Conservation (phyloP, 1,140 invertebrate species). For the Phortica variegata region DNA sequence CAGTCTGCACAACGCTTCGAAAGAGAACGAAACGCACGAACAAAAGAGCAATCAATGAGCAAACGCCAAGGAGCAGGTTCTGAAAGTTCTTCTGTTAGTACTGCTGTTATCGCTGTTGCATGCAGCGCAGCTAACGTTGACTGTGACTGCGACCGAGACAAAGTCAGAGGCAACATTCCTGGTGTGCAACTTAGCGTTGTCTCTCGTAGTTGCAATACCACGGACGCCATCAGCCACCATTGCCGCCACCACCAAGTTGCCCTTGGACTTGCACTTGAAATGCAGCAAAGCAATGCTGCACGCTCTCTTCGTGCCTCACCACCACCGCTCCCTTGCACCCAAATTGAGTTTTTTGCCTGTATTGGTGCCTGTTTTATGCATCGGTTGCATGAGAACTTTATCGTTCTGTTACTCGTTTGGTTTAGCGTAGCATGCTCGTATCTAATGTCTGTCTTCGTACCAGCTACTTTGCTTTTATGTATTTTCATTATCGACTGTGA, state of each 20-base stretch:
- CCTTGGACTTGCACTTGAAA: slow-evolving; percentile 57
- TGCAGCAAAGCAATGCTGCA: slow-evolving; percentile 13
- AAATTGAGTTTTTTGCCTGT: no score
- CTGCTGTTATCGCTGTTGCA: slow-evolving; percentile 8
- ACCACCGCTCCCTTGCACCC: no score
- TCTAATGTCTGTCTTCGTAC: slow-evolving; percentile 11
- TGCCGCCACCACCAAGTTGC: slow-evolving; percentile 26
- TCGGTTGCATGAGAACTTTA: slow-evolving; percentile 25
- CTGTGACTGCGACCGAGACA: slow-evolving; percentile 3
- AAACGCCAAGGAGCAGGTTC: slow-evolving; percentile 7
- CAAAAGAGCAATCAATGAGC: slow-evolving; percentile 3
- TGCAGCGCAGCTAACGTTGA: slow-evolving; percentile 11
- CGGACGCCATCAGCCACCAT: not conserved
- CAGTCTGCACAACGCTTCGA: slow-evolving; percentile 5
- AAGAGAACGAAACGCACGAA: slow-evolving; percentile 3
- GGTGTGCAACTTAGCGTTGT: slow-evolving; percentile 17
- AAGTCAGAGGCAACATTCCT: slow-evolving; percentile 14
- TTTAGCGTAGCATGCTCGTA: slow-evolving; percentile 15
- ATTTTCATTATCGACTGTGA: no score
- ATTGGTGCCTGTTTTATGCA: no score
- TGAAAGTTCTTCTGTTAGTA: not conserved
- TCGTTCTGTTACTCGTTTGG: no score
- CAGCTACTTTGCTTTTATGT: not conserved
- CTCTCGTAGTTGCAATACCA: slow-evolving; percentile 28
- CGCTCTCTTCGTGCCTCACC: not conserved